A percentile compares a stretch with the other conserved stretches of the same genome.
Conservation (phyloP, 2,888 invertebrate species). For the Gryllus longicercus region DNA sequence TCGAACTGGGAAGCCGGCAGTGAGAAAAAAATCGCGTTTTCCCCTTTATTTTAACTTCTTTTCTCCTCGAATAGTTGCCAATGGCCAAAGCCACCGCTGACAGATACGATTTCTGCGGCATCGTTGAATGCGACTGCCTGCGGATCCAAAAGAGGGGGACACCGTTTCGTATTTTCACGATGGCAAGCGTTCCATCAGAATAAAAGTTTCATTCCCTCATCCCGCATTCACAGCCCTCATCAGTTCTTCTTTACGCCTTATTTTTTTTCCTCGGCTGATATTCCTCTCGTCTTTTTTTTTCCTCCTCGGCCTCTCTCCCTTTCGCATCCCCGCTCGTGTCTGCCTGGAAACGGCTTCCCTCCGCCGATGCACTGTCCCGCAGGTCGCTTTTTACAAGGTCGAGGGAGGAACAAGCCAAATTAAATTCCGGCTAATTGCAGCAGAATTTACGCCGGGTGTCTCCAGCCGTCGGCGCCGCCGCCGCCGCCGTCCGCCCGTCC, state of each 20-base stretch:
- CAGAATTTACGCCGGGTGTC: conserved; percentile 6
- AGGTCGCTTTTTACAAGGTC: background rate
- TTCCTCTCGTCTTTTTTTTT: background rate
- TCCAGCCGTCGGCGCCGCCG: background rate
- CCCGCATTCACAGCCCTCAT: background rate
- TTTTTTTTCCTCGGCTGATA: conserved; percentile 6
- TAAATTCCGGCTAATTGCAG: conserved; percentile 10
- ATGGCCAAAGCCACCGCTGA: background rate
- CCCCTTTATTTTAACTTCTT: background rate
- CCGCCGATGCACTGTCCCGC: background rate
- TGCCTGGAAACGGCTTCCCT: background rate
- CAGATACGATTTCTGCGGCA: background rate
- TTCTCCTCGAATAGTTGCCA: background rate
- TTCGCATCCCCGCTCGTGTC: background rate
- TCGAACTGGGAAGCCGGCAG: background rate
- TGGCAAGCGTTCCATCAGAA: background rate
- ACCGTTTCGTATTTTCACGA: background rate
- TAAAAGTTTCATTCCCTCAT: conserved; percentile 7
- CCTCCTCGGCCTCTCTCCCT: background rate
- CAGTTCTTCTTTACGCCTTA: background rate
- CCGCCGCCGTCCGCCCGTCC: background rate
- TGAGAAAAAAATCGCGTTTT: background rate
- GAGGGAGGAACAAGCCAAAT: conserved; percentile 17
- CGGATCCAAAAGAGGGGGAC: background rate
- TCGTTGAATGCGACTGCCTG: too few relatives aligned